Evolutionary conservation across 2,888 invertebrate genomes (phyloP).

Genomic region (Megaustenia siamemsis): DNA sequence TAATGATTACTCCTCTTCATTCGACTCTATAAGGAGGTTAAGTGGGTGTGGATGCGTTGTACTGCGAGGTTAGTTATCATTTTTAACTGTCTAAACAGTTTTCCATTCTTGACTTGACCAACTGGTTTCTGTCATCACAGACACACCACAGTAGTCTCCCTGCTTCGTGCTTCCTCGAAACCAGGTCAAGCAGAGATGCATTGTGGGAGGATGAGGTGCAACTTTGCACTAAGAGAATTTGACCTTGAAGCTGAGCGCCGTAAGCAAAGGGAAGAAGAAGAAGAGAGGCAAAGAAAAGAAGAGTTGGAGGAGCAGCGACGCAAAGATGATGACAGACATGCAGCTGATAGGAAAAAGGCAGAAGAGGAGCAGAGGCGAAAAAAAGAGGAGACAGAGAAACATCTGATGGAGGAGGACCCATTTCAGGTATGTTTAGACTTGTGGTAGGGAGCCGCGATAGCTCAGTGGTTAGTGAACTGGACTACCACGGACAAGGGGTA

Average conservation of each 20-base stretch:
- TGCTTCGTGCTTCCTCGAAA: conserved; percentile 66
- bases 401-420: neutral
- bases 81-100: too few relatives aligned
- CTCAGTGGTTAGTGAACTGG: too few relatives aligned
- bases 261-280: conserved; percentile 36
- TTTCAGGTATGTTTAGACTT: conserved; percentile 40
- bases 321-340: conserved; percentile 13
- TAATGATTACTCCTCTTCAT: too few relatives aligned
- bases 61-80: too few relatives aligned
- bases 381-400: conserved; percentile 14
- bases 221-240: conserved; percentile 65
- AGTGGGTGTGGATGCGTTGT: too few relatives aligned
- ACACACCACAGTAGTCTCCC: conserved; percentile 69
- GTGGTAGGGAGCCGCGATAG: too few relatives aligned
- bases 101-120: too few relatives aligned
- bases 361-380: conserved; percentile 5
- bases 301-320: neutral
- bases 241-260: conserved; percentile 39
- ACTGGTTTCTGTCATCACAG: neutral
- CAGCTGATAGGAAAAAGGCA: neutral
- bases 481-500: too few relatives aligned
- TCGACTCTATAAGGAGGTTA: too few relatives aligned
- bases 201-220: conserved; percentile 74
- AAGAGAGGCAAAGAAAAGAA: conserved; percentile 24
- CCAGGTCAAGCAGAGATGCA: conserved; percentile 75